phyloP scores from a whole-genome alignment of 2,113 vertebrate genomes.

The Pygoscelis adeliae region DNA sequence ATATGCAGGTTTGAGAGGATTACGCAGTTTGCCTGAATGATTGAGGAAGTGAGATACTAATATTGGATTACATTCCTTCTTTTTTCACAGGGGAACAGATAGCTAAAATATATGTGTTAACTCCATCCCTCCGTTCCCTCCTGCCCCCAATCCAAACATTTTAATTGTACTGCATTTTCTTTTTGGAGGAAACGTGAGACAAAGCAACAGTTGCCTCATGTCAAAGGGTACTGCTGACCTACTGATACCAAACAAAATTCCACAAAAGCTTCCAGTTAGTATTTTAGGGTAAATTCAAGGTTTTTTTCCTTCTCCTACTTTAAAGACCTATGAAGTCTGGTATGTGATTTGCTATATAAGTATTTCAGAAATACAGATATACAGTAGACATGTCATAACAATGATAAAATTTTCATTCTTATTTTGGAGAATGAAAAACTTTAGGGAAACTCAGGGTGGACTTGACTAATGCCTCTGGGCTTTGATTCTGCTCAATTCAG shows the following conservation, averaged over 20 bases:
- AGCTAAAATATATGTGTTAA: background rate
- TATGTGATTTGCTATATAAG: background rate
- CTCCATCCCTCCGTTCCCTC: background rate
- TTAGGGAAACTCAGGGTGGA: background rate
- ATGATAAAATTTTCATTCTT: background rate
- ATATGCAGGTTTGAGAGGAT: conserved; percentile 4
- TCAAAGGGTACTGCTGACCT: background rate
- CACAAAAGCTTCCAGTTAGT: background rate
- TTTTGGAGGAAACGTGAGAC: background rate
- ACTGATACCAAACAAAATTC: background rate
- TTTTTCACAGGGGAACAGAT: background rate
- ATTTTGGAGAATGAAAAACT: background rate
- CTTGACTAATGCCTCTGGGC: background rate
- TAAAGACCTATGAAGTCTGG: background rate
- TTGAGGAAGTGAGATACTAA: background rate
- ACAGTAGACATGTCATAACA: background rate
- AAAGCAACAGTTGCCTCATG: background rate
- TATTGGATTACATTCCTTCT: background rate
- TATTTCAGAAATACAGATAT: background rate
- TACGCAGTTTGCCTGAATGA: background rate
- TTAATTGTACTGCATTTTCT: background rate
- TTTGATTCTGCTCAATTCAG: conserved; percentile 28
- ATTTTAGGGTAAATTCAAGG: background rate
- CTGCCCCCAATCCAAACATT: background rate
- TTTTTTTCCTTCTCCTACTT: background rate